Evolutionary conservation across 2,113 vertebrate species (phyloP).

Genomic region (Agelaius phoeniceus): DNA sequence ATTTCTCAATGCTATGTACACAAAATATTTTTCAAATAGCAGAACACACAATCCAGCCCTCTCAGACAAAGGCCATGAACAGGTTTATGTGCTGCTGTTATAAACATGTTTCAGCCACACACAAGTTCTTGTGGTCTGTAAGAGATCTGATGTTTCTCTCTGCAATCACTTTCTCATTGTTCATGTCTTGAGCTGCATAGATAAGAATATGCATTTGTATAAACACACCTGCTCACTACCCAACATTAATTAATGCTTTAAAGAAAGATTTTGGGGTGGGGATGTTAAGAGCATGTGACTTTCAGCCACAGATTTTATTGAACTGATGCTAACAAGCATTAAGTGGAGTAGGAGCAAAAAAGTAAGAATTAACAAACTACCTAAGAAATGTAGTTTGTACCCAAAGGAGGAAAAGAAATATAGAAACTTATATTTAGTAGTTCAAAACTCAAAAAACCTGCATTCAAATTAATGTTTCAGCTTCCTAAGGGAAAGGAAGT

Average conservation of each 20-base stretch:
- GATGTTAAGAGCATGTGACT: background rate
- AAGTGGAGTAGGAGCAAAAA: background rate
- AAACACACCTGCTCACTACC: background rate
- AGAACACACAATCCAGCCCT: background rate
- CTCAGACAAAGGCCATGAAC: background rate
- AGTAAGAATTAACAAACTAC: background rate
- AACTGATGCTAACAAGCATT: background rate
- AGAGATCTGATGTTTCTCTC: background rate
- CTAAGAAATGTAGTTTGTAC: background rate
- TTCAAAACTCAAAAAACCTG: background rate
- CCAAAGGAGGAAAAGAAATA: background rate
- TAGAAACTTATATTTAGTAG: background rate
- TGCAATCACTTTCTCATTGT: background rate
- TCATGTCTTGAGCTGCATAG: background rate
- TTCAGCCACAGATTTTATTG: background rate
- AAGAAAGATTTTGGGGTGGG: background rate
- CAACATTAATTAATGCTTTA: background rate
- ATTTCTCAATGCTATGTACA: background rate
- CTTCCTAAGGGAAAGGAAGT: background rate
- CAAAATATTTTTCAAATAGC: background rate
- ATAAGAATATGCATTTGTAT: background rate
- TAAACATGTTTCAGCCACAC: background rate
- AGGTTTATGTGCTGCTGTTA: background rate
- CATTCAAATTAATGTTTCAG: background rate
- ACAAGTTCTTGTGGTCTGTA: background rate